Percentiles rank a stretch among this genome's conserved stretches.
Conservation (phyloP, 92 coral and sea anemone species). For the Plumapathes pennacea region DNA sequence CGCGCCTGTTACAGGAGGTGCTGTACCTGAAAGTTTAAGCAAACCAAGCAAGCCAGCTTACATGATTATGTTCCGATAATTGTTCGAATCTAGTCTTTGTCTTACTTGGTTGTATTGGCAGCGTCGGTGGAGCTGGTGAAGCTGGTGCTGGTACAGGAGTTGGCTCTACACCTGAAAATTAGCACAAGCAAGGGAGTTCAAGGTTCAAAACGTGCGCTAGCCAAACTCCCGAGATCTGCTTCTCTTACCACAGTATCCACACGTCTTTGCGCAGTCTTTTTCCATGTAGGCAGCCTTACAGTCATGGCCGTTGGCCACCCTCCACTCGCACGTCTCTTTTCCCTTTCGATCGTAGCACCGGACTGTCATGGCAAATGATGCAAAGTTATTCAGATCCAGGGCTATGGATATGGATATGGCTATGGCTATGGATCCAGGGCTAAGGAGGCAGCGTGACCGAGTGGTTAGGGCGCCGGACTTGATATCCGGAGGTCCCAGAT, state of each 20-base stretch:
- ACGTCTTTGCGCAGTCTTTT: slow-evolving; percentile 47
- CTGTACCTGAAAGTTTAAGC: too few species aligned
- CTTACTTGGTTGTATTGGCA: too few species aligned
- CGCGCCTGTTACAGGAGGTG: too few species aligned
- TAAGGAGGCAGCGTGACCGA: too few species aligned
- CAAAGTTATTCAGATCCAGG: background rate
- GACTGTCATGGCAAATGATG: background rate
- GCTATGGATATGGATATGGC: too few species aligned
- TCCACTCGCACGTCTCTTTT: slow-evolving; percentile 23
- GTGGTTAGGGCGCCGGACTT: too few species aligned
- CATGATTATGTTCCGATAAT: too few species aligned
- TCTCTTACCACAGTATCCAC: slow-evolving; percentile 54
- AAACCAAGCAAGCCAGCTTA: too few species aligned
- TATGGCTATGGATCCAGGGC: too few species aligned
- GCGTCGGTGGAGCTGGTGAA: slow-evolving; percentile 9
- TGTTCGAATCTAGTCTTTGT: background rate
- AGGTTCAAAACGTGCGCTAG: background rate
- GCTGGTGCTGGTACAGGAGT: background rate
- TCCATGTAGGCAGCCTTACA: slow-evolving; percentile 34
- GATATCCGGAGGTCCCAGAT: too few species aligned
- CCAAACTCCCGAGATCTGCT: background rate
- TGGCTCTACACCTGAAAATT: too few species aligned
- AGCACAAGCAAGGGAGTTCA: background rate
- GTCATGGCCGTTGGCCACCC: slow-evolving; percentile 18
- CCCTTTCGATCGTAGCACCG: slow-evolving; percentile 16